Base-by-base conservation (phyloP, 2,888 invertebrate genomes). In the Hirudinaria manillensis region DNA sequence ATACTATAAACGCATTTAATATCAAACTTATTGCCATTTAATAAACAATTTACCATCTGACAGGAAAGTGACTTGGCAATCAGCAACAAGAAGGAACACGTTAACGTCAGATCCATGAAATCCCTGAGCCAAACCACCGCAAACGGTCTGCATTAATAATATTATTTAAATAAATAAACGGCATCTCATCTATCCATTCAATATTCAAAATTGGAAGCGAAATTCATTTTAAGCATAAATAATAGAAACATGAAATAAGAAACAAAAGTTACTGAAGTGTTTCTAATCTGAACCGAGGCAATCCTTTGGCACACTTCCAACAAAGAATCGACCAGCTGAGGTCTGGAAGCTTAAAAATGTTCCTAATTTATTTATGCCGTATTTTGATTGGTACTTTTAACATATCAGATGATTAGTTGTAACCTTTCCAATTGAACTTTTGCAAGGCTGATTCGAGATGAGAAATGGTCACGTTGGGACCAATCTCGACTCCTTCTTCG, bases 201-300 rank as follows among this genome's bases (percentile, higher is more conserved):
- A n/a, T n/a, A n/a, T n/a, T n/a, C n/a, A n/a, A n/a, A n/a, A n/a
- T n/a, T n/a, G n/a, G n/a, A n/a, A n/a, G n/a, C n/a, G n/a, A n/a
- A n/a, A n/a, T n/a, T n/a, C n/a, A n/a, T n/a, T n/a, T 56, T 10
- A 38, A 45, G 16, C 45, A 45, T 16, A 45, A 45, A 45, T 16
- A 45, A 45, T 7, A 45, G 10, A 45, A 45, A 7, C 16, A 45
- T 45, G 45, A 45, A 45, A 61, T 61, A 27, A 72, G 3, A 55
- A 38, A 67, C 13, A 36, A 32, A 34, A 78, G 82, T 81, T 77
- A 84, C 89, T 72, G 94, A 94, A n/a, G 94, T 94, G 85, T 95
- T 97, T 78, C 97, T 88, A 71, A 97, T 93, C 87, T 97, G 97
- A 82, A 91, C 92, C 4, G 96, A 95, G 71, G 94, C 96, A 88